phyloP scores from a whole-genome alignment of 2,888 invertebrate species.

The Amphipyra berbera region DNA sequence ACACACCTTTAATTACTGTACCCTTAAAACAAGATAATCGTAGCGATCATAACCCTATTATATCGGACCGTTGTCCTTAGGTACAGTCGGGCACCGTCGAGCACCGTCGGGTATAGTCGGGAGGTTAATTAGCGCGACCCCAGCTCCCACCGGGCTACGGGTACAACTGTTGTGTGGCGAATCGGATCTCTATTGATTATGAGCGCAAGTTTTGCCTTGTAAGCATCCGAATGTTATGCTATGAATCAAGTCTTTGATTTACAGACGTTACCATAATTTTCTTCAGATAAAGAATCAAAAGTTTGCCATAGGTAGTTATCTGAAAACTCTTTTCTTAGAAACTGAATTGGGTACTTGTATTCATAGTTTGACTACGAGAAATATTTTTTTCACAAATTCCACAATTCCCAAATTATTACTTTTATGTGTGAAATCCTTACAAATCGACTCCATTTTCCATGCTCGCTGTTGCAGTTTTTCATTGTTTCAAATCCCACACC shows the following conservation, averaged over 20 bases:
- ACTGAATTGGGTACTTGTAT: no score
- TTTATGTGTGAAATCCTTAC: no score
- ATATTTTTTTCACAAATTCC: no score
- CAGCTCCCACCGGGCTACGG: constrained; percentile 38
- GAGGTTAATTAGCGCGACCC: constrained; percentile 73
- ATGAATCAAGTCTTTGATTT: background rate
- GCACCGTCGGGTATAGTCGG: constrained; percentile 58
- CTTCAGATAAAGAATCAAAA: no score
- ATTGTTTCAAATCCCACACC: no score
- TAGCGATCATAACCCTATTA: constrained; percentile 51
- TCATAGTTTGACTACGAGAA: no score
- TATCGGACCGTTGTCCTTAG: constrained; percentile 25
- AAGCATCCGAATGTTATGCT: background rate
- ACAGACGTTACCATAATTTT: no score
- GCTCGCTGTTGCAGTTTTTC: no score
- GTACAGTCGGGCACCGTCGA: constrained; percentile 6
- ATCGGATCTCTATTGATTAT: constrained; percentile 33
- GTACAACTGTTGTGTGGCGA: constrained; percentile 33
- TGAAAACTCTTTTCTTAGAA: no score
- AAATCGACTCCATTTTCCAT: no score
- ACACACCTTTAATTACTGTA: constrained; percentile 36
- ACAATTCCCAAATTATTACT: no score
- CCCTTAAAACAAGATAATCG: constrained; percentile 48
- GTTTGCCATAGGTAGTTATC: no score
- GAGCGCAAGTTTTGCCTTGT: constrained; percentile 8